Conservation (phyloP, 2,888 invertebrate genomes). For the Caenorhabditis becei region DNA sequence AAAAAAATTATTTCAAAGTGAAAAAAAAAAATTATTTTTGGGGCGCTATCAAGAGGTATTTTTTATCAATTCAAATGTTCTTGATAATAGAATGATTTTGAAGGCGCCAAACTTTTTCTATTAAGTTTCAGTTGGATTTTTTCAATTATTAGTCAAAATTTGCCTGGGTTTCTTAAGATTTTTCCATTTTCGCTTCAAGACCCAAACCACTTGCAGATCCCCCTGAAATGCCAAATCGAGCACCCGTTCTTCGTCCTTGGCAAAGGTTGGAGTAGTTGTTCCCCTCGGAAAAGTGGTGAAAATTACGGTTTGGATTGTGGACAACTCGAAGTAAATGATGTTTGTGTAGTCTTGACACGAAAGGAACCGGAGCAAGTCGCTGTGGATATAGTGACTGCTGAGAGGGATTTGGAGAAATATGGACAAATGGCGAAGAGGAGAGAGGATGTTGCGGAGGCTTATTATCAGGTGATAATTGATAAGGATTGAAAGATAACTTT, state of each 20-base stretch:
- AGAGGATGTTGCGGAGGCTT: conserved; percentile 29
- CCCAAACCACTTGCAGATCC: conserved; percentile 49
- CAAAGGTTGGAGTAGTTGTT: conserved; percentile 66
- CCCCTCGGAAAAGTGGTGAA: conserved; percentile 46
- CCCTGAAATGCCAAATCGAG: conserved; percentile 62
- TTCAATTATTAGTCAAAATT: no score
- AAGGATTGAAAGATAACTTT: not conserved
- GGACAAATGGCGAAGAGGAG: conserved; percentile 12
- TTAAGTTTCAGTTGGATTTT: no score
- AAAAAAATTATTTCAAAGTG: no score
- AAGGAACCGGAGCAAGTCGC: conserved; percentile 20
- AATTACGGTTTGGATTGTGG: conserved; percentile 60
- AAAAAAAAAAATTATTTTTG: no score
- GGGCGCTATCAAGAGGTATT: no score
- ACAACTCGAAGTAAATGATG: conserved; percentile 56
- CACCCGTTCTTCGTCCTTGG: conserved; percentile 67
- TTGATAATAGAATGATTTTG: no score
- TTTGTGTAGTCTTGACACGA: conserved; percentile 58
- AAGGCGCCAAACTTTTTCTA: no score
- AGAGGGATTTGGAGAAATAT: conserved; percentile 31
- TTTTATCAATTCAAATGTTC: no score
- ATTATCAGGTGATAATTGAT: conserved; percentile 35
- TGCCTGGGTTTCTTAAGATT: no score
- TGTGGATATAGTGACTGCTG: conserved; percentile 45
- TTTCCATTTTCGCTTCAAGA: no score